Evolutionary conservation across 2,888 invertebrate genomes (phyloP), one percentile per base, ranked within the genome.

Genomic region (Heliconius ismenius): DNA sequence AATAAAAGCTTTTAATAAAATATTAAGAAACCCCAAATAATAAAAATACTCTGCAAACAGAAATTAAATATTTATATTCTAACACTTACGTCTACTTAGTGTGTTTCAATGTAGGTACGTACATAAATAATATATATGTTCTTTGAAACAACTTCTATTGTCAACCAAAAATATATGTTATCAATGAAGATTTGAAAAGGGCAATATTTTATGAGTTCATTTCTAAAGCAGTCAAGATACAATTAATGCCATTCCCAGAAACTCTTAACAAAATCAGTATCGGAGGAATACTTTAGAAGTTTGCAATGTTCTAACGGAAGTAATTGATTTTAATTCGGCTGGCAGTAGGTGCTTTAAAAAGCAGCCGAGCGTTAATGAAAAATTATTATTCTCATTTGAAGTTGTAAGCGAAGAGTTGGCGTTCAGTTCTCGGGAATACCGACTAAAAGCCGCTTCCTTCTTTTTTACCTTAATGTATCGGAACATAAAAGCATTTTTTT

Each of bases 311-410:
- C 85, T 84, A 85, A 86, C 82, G 84, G 87, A 87, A 87, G 89
- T 90, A 91, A 91, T 92, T 91, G 92, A 91, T 92, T 92, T 90
- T 91, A 91, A 91, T 92, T 91, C 86, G 83, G 82, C 85, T 85
- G 83, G 87, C 86, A 86, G 89, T 88, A 88, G 28, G 28, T 28
- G 4, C 88, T 87, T 87, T 89, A 81, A 86, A 87, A 89, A 82
- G 87, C 89, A 89, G 84, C 87, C 81, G 82, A 90, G 89, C 90
- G 89, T 89, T 89, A 91, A 92, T 91, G 90, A 91, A 91, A 92
- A 92, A 91, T 91, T 89, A 90, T 91, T 92, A 73, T 91, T 86
- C 87, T 84, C 87, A 88, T 88, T 86, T 87, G 83, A 88, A 90
- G 86, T 89, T 87, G 87, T 68, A 88, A 88, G 87, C 87, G 84